These are phyloP conservation scores for Misgurnus anguillicaudatus DNA, from an alignment of 2,113 vertebrate genomes.

Conservation along the genomic window DNA sequence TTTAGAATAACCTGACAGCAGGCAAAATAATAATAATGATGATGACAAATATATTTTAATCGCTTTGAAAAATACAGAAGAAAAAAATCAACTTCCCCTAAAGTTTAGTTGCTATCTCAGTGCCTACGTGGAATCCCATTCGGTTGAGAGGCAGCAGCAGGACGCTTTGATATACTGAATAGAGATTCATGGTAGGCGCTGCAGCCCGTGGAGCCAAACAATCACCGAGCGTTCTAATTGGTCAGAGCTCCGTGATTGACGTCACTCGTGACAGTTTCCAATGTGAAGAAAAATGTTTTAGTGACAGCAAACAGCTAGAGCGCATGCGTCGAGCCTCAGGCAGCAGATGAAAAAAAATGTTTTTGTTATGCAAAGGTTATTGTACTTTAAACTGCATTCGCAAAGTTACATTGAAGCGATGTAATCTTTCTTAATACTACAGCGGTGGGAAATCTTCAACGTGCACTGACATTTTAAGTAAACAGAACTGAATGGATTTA, in stretches of 20 bases:
- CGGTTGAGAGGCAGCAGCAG: slow-evolving; percentile 86
- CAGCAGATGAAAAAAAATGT: slow-evolving; percentile 58
- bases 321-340: slow-evolving; percentile 78
- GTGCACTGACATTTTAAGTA: not conserved
- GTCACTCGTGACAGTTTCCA: slow-evolving; percentile 88
- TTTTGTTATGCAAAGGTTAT: slow-evolving; percentile 75
- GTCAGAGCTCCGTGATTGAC: slow-evolving; percentile 81
- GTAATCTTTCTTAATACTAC: slow-evolving; percentile 50
- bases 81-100: slow-evolving; percentile 70
- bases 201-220: slow-evolving; percentile 86
- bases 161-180: slow-evolving; percentile 86
- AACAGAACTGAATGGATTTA: not conserved
- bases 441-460: slow-evolving; percentile 32
- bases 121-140: slow-evolving; percentile 85
- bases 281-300: slow-evolving; percentile 79
- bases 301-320: slow-evolving; percentile 68
- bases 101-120: slow-evolving; percentile 81
- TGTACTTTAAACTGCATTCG: slow-evolving; percentile 67
- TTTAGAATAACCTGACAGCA: slow-evolving; percentile 88
- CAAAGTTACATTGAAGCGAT: slow-evolving; percentile 67
- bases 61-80: slow-evolving; percentile 71
- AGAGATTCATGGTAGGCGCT: slow-evolving; percentile 84
- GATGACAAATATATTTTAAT: slow-evolving; percentile 83
- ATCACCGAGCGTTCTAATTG: slow-evolving; percentile 85
- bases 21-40: slow-evolving; percentile 83